Percentiles rank a stretch among this genome's conserved stretches.
phyloP scores from a whole-genome alignment of 1,140 invertebrate species.

The Spodoptera litura region DNA sequence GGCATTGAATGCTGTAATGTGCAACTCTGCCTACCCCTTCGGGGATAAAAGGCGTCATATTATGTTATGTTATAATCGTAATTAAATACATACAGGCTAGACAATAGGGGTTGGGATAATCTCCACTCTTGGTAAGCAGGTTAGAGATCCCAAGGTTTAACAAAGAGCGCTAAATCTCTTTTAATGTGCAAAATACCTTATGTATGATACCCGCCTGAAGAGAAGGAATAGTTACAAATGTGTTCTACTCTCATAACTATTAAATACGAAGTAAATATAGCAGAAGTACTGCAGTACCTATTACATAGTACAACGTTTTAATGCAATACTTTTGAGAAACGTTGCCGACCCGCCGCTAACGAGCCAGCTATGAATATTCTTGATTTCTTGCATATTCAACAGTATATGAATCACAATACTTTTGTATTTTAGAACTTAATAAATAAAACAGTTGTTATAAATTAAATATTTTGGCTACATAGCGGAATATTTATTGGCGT shows the following conservation, averaged over 20 bases:
- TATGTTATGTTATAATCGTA: too few species aligned
- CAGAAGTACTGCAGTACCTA: background rate
- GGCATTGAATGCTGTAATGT: too few species aligned
- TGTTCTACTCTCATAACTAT: background rate
- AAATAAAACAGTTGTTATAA: conserved; percentile 43
- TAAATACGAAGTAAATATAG: background rate
- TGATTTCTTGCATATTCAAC: conserved; percentile 72
- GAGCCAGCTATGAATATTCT: conserved; percentile 77
- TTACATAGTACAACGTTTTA: conserved; percentile 55
- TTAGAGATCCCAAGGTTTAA: too few species aligned
- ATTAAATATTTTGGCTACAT: conserved; percentile 11
- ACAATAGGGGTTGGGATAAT: too few species aligned
- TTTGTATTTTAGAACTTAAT: conserved; percentile 66
- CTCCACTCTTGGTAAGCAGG: too few species aligned
- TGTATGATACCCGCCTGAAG: too few species aligned
- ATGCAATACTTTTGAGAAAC: conserved; percentile 72
- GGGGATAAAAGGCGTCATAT: too few species aligned
- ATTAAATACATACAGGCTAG: too few species aligned
- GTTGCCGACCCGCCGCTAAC: conserved; percentile 67
- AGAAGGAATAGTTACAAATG: background rate
- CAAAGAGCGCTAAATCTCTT: too few species aligned
- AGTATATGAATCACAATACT: conserved; percentile 78
- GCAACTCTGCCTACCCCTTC: too few species aligned
- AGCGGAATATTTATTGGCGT: conserved; percentile 11
- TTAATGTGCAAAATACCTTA: too few species aligned